These are phyloP conservation scores for Enteromius viviparus DNA, from an alignment of 2,797 vertebrate genomes.

Conservation along the genomic window DNA sequence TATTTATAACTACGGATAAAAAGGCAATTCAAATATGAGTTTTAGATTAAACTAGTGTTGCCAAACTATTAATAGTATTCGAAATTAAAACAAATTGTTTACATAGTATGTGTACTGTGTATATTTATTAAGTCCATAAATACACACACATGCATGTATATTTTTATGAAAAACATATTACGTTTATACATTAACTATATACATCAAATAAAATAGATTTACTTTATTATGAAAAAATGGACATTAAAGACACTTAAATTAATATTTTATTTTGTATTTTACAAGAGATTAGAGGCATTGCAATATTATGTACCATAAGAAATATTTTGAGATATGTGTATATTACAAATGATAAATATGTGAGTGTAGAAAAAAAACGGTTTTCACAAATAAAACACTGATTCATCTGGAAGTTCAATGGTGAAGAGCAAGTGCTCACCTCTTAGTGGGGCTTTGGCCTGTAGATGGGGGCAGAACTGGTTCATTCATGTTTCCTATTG, in stretches of 20 bases:
- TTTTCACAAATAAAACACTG: background rate
- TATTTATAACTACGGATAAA: background rate
- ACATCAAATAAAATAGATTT: background rate
- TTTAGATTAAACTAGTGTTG: background rate
- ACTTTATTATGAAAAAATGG: background rate
- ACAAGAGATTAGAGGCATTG: background rate
- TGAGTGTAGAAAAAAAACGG: background rate
- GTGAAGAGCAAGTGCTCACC: conserved; percentile 71
- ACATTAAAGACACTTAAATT: background rate
- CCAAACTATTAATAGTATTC: too few species aligned
- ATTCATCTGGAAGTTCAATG: background rate
- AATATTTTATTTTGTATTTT: background rate
- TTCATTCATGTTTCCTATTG: conserved; percentile 78
- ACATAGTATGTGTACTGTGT: too few species aligned
- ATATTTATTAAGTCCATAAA: too few species aligned
- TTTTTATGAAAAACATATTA: too few species aligned
- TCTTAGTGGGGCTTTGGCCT: conserved; percentile 83
- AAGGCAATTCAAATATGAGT: background rate
- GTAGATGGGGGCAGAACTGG: conserved; percentile 81
- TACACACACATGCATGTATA: too few species aligned
- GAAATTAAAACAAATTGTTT: too few species aligned
- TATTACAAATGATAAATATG: background rate
- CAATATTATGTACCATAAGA: background rate
- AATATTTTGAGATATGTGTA: background rate
- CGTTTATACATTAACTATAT: too few species aligned